phyloP scores from a whole-genome alignment of 2,888 invertebrate genomes.

The Drepanosiphum platanoidis region DNA sequence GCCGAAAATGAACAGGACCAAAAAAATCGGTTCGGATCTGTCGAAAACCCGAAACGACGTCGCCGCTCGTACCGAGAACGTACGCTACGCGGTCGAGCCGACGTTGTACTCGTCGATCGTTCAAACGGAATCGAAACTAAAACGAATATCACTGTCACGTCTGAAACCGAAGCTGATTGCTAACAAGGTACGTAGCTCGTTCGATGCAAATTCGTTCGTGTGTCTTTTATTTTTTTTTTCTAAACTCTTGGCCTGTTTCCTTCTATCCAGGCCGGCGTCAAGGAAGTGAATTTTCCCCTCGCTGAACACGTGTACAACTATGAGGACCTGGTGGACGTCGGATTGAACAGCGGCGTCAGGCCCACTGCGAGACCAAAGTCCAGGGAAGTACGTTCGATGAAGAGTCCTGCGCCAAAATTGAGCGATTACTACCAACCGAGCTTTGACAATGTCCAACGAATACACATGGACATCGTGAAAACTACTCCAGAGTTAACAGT shows the following conservation, averaged over 20 bases:
- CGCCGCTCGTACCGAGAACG: too few relatives aligned
- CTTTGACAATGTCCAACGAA: slow-evolving; percentile 36
- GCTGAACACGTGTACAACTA: slow-evolving; percentile 23
- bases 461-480: slow-evolving; percentile 9
- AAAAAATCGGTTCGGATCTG: not conserved
- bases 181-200: not conserved
- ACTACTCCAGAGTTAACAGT: slow-evolving; percentile 32
- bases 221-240: not conserved
- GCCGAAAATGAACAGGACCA: not conserved
- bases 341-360: slow-evolving; percentile 8
- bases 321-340: slow-evolving; percentile 29
- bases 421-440: slow-evolving; percentile 42
- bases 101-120: slow-evolving; percentile 42
- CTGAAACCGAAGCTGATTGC: not conserved
- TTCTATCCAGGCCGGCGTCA: not conserved
- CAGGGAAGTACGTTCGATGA: not conserved
- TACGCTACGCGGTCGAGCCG: not conserved
- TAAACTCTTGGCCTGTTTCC: too few relatives aligned
- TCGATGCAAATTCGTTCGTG: accelerated
- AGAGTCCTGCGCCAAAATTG: slow-evolving; percentile 30
- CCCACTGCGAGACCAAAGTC: not conserved
- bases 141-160: not conserved
- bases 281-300: slow-evolving; percentile 36
- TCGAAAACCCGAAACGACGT: not conserved
- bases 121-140: slow-evolving; percentile 30